Evolutionary conservation across 2,888 invertebrate species (phyloP).

Genomic region (Antheraea assamensis): DNA sequence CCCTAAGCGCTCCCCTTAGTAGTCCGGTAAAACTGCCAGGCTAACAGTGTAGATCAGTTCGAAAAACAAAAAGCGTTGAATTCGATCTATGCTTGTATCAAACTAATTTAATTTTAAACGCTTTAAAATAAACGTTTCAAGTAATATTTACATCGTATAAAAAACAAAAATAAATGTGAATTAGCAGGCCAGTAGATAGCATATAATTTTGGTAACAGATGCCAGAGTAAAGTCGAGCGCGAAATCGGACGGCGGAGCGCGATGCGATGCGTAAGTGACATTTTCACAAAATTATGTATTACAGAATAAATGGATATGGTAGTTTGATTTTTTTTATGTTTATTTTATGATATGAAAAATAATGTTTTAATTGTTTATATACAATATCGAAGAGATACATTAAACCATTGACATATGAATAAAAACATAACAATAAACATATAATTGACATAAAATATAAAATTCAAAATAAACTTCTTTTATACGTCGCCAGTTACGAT

Average conservation of each 20-base stretch:
- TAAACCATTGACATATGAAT: too few relatives aligned
- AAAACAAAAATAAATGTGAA: conserved; percentile 28
- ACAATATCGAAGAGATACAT: too few relatives aligned
- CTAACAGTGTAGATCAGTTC: too few relatives aligned
- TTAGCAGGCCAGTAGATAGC: conserved; percentile 32
- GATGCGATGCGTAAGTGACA: conserved; percentile 23
- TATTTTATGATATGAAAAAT: too few relatives aligned
- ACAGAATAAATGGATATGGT: conserved; percentile 39
- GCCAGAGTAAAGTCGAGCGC: conserved; percentile 63
- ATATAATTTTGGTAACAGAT: conserved; percentile 56
- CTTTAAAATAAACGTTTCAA: not conserved
- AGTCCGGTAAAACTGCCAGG: too few relatives aligned
- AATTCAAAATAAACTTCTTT: too few relatives aligned
- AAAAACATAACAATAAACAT: too few relatives aligned
- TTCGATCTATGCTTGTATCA: not conserved
- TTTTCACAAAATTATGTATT: not conserved
- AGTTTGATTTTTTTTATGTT: conserved; percentile 17
- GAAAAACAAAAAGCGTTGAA: not conserved
- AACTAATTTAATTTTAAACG: not conserved
- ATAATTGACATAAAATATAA: too few relatives aligned
- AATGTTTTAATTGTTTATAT: too few relatives aligned
- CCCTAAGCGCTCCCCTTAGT: too few relatives aligned
- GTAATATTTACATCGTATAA: not conserved
- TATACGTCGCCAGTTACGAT: too few relatives aligned
- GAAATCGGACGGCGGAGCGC: conserved; percentile 51